Conservation (phyloP, 2,797 vertebrate genomes). For the Pampus argenteus region DNA sequence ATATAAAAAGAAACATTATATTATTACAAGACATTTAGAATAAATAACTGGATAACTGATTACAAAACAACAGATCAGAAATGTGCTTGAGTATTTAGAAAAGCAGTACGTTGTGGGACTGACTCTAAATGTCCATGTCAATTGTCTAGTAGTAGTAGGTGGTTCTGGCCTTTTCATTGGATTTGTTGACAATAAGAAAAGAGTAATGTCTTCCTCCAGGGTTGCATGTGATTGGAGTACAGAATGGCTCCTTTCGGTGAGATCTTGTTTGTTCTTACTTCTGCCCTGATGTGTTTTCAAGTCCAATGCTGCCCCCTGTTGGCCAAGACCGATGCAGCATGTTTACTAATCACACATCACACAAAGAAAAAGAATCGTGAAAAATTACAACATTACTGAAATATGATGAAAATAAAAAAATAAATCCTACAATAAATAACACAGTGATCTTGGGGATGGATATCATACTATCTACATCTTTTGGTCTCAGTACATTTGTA, state of each 20-base stretch:
- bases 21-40: no score
- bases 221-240: not conserved
- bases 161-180: no score
- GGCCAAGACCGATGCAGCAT: conserved; percentile 24
- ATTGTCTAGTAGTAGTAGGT: no score
- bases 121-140: no score
- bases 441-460: not conserved
- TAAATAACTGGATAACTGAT: no score
- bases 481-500: conserved; percentile 50
- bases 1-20: no score
- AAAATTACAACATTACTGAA: conserved; percentile 1
- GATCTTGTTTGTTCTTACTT: not conserved
- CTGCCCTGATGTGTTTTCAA: conserved; percentile 4
- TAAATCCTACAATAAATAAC: no score
- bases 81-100: no score
- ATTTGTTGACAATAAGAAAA: no score
- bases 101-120: no score
- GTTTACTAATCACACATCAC: not conserved
- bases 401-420: not conserved
- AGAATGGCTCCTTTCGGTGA: not conserved
- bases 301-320: conserved; percentile 64
- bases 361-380: not conserved
- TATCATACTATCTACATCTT: conserved; percentile 12
- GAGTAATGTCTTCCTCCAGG: not conserved
- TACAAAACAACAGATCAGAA: no score